Conservation (phyloP, 2,888 invertebrate genomes). For the Limnephilus rhombicus region DNA sequence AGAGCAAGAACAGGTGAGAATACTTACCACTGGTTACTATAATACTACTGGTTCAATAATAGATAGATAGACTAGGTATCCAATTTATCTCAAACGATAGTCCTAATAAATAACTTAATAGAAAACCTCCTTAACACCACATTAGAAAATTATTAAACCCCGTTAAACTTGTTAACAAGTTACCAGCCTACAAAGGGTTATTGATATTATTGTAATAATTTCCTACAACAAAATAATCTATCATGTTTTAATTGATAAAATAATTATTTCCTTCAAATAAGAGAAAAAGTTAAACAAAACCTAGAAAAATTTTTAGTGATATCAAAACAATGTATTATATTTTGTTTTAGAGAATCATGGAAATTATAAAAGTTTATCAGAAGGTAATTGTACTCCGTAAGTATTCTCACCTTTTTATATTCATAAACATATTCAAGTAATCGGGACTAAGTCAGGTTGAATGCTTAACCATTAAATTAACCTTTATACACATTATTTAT, state of each 20-base stretch:
- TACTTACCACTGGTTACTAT: not conserved
- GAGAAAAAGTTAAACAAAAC: not conserved
- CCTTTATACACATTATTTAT: slow-evolving; percentile 57
- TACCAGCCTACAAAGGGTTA: slow-evolving; percentile 41
- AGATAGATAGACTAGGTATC: not conserved
- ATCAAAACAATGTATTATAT: not conserved
- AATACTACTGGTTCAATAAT: not conserved
- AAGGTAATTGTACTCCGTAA: not conserved
- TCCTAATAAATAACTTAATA: not conserved
- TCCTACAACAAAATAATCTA: not conserved
- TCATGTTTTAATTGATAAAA: not conserved
- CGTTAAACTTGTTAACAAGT: slow-evolving; percentile 43
- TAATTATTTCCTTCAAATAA: not conserved
- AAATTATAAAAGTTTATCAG: not conserved
- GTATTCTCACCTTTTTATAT: not conserved
- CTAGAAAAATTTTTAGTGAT: not conserved
- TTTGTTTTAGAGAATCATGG: not conserved
- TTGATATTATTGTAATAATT: slow-evolving; percentile 6
- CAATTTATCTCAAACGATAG: not conserved
- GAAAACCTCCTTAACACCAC: not conserved
- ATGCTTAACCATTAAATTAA: slow-evolving; percentile 38
- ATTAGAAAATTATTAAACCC: not conserved
- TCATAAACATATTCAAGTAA: slow-evolving; percentile 14
- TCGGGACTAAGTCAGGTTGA: slow-evolving; percentile 3
- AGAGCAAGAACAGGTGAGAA: not conserved